A percentile compares a stretch with the other conserved stretches of the same genome.
phyloP scores from a whole-genome alignment of 1,140 invertebrate genomes.

The Neodiprion pinetum region DNA sequence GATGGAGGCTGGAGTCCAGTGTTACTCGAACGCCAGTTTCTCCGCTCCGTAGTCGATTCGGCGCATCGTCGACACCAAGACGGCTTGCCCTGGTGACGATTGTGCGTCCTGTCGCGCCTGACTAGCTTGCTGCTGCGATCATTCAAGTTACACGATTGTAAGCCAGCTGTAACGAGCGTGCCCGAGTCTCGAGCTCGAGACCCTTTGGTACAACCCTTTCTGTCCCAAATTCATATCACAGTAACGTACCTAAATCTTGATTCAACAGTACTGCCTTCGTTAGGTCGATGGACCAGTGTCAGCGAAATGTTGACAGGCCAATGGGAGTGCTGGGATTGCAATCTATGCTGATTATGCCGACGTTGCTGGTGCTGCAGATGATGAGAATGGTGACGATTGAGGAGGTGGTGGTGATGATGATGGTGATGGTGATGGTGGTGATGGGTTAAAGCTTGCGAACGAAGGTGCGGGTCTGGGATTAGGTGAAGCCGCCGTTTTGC shows the following conservation, averaged over 20 bases:
- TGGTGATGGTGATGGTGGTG: neutral
- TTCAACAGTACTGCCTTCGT: neutral
- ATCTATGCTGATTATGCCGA: neutral
- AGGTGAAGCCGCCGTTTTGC: constrained; percentile 2
- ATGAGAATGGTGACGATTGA: neutral
- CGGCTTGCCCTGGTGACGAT: constrained; percentile 4
- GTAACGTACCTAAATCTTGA: neutral
- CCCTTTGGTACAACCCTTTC: too few species aligned
- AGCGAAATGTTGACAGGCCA: neutral
- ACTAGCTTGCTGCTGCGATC: neutral
- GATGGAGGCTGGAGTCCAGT: neutral
- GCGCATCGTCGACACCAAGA: constrained; percentile 2
- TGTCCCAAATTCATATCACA: neutral
- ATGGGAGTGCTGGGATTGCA: neutral
- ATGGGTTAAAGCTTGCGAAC: neutral
- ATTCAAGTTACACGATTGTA: neutral
- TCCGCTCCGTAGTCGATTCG: neutral
- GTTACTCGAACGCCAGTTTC: constrained; percentile 1
- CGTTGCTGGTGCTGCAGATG: neutral
- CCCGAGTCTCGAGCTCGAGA: too few species aligned
- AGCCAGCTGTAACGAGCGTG: neutral
- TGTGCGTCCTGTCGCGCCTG: constrained; percentile 2
- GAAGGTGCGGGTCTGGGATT: neutral
- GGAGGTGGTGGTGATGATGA: neutral
- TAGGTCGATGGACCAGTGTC: neutral